A percentile compares a stretch with the other conserved stretches of the same genome.
These are phyloP conservation scores for rat (Rattus norvegicus) DNA, from an alignment of 2,113 vertebrate genomes.

Conservation along the genomic window DNA sequence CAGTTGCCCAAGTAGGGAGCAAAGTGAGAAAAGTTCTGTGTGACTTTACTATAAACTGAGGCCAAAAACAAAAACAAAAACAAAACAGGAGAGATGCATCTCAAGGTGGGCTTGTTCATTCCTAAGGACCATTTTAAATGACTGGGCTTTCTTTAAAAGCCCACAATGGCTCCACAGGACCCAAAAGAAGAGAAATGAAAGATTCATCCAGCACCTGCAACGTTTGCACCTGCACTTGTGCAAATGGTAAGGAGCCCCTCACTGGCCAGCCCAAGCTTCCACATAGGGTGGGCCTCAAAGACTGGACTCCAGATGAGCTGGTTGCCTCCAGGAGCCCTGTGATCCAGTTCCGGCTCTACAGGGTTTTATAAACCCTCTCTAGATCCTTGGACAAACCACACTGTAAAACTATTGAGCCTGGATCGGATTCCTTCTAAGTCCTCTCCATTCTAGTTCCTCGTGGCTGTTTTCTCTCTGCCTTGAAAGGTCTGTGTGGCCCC, in stretches of 20 bases:
- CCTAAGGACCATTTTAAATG: neutral
- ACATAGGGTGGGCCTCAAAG: neutral
- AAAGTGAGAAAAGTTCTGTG: neutral
- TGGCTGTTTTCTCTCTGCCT: neutral
- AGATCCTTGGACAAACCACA: neutral
- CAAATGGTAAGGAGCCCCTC: neutral
- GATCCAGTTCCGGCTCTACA: neutral
- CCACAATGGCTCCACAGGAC: neutral
- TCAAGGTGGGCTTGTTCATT: neutral
- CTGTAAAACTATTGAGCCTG: neutral
- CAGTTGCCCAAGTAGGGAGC: neutral
- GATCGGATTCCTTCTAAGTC: neutral
- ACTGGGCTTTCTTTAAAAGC: neutral
- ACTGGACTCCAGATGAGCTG: neutral
- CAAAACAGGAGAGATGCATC: neutral
- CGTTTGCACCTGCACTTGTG: neutral
- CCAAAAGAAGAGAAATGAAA: neutral
- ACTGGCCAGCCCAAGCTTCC: neutral
- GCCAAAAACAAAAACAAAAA: neutral
- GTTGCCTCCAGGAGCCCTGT: neutral
- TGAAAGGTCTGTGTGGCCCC: neutral
- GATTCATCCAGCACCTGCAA: neutral
- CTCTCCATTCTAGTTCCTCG: neutral
- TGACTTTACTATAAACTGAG: neutral
- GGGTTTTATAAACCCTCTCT: neutral